Base-by-base conservation (phyloP, 2,888 invertebrate species). In the Drosophila mimica region DNA sequence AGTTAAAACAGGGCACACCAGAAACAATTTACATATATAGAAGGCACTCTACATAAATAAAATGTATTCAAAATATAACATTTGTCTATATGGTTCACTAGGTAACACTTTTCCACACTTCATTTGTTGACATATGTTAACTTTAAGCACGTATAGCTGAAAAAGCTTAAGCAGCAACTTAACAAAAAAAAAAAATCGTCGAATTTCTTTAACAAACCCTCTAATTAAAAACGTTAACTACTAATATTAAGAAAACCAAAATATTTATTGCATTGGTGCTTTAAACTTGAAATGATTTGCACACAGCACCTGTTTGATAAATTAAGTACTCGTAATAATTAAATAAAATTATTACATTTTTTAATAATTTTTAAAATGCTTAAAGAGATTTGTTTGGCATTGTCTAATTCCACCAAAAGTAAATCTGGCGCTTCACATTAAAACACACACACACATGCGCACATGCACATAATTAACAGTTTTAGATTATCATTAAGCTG, bases 401-500 rank as follows among this genome's bases (percentile, higher is more conserved):
- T 58, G 17, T 17, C 25, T 38, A 17, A 8, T 31, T 38, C 7
- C 25, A 11, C 17, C 57, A 60, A 60, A 31, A 63, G 76, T 54
- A 62, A 72, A 72, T 53, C 54, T 52, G 46, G 49, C 46, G 34
- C 33, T 61, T 61, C 43, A 43, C 33, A 58, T 51, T 56, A 54
- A 48, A 17, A 52, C 49, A 58, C 58, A 38, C 57, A 53, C 53
- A 49, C 61, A 63, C 43, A 38, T 40, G 54, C 40, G 6, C 56
- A 48, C 13, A 28, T 28, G 61, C 46, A 64, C 48, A 53, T 62
- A 73, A 74, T 67, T 65, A 65, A 43, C 54, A 58, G 58, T 67
- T 65, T 67, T 66, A 57, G 76, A 86, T 88, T 88, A 83, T 85
- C 83, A 88, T 83, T 83, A 86, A 61, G 79, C 79, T 69, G 69